Base-by-base conservation (phyloP, 35 echinoderm and acorn worm species). In the Anneissia japonica region DNA sequence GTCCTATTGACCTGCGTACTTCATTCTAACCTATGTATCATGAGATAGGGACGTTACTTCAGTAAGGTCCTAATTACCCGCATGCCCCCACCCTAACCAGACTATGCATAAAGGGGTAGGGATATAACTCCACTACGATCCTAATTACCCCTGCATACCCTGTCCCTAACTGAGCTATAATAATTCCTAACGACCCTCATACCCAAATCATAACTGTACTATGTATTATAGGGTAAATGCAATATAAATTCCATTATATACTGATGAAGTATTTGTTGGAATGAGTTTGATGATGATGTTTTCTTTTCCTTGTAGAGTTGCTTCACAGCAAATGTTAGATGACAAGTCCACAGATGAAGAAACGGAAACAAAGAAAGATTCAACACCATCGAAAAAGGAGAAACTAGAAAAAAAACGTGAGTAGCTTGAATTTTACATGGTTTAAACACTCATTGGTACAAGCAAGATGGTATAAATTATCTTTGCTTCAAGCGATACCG, bases 291-390 rank as follows among this genome's bases (percentile, higher is more conserved):
- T 21, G 0, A 23, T 36, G n/a, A 21, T 76, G 0, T 0, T 31
- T 38, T 39, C 3, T 4, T 82, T 10, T 46, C 36, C 26, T 76
- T 45, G 7, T 84, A 99, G 96, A 77, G 88, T 91, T 86, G 96
- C 92, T 31, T 89, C 92, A 3, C 92, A 99, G 39, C 91, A 99
- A 30, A 94, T 99, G 81, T 38, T 94, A n/a, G 89, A 94, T 56
- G 92, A 93, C 38, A 93, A 93, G 80, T 99, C 96, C 7, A 99
- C 96, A 64, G 96, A 99, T 77, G 96, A 99, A 1, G 96, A 93
- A 86, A 87, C 76, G 0, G 96, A 99, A 79, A 99, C 86, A 5
- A 93, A 94, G 87, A 17, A 94, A 84, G 39, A 64, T 86, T 19
- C 83, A 83, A 28, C 89, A 87, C 85, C 88, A 89, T 23, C 35